Evolutionary conservation across 2,113 vertebrate species (phyloP).

Genomic region (Leptosomus discolor): DNA sequence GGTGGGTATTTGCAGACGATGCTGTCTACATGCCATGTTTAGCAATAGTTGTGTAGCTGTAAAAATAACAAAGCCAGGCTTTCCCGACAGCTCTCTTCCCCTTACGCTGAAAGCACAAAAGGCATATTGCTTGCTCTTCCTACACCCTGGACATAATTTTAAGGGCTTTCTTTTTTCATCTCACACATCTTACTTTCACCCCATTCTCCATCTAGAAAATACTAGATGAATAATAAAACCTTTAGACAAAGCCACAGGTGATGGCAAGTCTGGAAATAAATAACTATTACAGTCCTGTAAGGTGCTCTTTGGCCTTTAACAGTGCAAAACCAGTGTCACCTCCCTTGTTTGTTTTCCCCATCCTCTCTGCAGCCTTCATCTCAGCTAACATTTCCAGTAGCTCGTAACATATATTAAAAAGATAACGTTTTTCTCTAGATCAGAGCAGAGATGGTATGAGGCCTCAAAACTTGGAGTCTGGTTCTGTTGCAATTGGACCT

Average conservation of each 20-base stretch:
- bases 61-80: conserved; percentile 19
- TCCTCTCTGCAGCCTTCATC: not conserved
- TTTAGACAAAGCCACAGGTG: not conserved
- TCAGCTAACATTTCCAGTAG: not conserved
- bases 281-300: not conserved
- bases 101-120: not conserved
- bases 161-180: not conserved
- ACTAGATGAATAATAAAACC: not conserved
- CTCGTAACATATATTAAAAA: not conserved
- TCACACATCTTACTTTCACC: not conserved
- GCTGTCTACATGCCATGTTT: not conserved
- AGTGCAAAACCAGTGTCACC: not conserved
- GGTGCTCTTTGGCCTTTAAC: not conserved
- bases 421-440: not conserved
- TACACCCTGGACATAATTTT: not conserved
- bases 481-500: not conserved
- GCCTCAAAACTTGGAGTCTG: not conserved
- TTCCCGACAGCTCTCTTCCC: not conserved
- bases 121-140: not conserved
- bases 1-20: not conserved
- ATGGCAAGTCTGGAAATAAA: not conserved
- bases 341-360: not conserved
- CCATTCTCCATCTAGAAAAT: not conserved
- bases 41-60: not conserved
- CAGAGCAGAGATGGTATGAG: not conserved